Conservation (phyloP, 2,797 vertebrate genomes). For the Perodicticus potto region DNA sequence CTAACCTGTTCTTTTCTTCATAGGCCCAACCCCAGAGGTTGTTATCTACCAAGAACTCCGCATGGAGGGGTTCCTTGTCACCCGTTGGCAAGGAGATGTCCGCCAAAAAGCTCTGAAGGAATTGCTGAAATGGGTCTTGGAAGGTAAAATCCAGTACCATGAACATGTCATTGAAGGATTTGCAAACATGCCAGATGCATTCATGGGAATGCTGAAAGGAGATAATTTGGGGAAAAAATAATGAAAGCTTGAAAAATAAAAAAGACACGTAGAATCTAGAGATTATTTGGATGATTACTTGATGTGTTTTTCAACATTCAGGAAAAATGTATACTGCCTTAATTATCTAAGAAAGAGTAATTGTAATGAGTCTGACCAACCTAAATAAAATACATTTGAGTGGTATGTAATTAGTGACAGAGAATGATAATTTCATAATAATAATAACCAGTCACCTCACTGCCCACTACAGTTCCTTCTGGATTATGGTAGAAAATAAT, state of each 20-base stretch:
- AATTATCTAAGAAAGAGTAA: constrained; percentile 11
- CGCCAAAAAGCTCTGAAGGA: constrained; percentile 88
- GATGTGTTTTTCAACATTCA: constrained; percentile 3
- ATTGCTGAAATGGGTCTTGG: constrained; percentile 90
- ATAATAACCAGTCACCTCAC: neutral
- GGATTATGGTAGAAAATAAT: neutral
- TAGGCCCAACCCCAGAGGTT: constrained; percentile 87
- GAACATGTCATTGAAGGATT: constrained; percentile 93
- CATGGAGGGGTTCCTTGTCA: constrained; percentile 91
- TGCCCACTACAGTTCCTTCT: neutral
- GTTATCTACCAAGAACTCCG: constrained; percentile 91
- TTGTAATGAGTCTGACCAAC: neutral
- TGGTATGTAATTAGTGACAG: constrained; percentile 18
- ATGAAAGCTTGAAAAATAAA: constrained; percentile 88
- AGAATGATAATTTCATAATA: neutral
- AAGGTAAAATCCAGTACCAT: constrained; percentile 92
- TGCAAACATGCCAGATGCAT: constrained; percentile 95
- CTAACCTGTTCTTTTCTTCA: constrained; percentile 38
- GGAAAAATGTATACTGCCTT: constrained; percentile 15
- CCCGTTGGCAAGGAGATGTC: constrained; percentile 87
- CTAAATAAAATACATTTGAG: constrained; percentile 56
- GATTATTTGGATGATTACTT: neutral
- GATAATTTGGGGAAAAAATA: constrained; percentile 93
- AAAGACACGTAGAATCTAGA: neutral
- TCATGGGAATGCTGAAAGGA: constrained; percentile 94